Conservation (phyloP, 2,888 invertebrate species). For the Clepsis dumicolana region DNA sequence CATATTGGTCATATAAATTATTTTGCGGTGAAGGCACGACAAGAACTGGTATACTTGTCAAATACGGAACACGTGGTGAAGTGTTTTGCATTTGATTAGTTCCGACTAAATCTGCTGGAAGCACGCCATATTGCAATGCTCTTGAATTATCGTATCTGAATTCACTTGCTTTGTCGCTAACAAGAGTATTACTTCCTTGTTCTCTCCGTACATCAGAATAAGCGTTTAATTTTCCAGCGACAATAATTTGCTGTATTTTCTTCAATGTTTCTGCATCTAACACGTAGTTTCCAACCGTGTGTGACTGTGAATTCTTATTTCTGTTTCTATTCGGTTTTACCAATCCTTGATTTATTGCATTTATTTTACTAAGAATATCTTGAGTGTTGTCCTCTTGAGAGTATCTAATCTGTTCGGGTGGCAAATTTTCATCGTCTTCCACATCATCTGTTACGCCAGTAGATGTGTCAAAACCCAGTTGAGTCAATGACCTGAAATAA, state of each 20-base stretch:
- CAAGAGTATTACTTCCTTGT: conserved; percentile 55
- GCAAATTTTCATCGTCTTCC: conserved; percentile 57
- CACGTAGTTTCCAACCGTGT: conserved; percentile 59
- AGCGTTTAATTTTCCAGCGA: conserved; percentile 66
- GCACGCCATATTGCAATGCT: conserved; percentile 48
- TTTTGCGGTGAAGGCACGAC: conserved; percentile 58
- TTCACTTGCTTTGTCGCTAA: conserved; percentile 49
- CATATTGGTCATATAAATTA: conserved; percentile 50
- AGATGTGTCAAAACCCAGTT: conserved; percentile 46
- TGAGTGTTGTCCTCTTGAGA: conserved; percentile 55
- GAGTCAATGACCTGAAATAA: conserved; percentile 59
- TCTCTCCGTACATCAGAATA: conserved; percentile 51
- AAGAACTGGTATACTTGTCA: conserved; percentile 69
- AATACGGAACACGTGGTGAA: conserved; percentile 57
- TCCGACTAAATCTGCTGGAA: conserved; percentile 44
- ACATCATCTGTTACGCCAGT: conserved; percentile 45
- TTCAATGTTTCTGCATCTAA: conserved; percentile 71
- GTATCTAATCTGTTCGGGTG: conserved; percentile 55
- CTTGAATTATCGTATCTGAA: conserved; percentile 49
- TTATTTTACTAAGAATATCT: conserved; percentile 85
- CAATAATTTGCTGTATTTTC: conserved; percentile 74
- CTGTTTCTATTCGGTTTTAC: conserved; percentile 67
- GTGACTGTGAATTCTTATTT: conserved; percentile 62
- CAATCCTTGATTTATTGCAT: conserved; percentile 79
- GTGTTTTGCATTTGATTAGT: conserved; percentile 40